Base-by-base conservation (phyloP, 2,888 invertebrate species). In the Hipparchia semele region DNA sequence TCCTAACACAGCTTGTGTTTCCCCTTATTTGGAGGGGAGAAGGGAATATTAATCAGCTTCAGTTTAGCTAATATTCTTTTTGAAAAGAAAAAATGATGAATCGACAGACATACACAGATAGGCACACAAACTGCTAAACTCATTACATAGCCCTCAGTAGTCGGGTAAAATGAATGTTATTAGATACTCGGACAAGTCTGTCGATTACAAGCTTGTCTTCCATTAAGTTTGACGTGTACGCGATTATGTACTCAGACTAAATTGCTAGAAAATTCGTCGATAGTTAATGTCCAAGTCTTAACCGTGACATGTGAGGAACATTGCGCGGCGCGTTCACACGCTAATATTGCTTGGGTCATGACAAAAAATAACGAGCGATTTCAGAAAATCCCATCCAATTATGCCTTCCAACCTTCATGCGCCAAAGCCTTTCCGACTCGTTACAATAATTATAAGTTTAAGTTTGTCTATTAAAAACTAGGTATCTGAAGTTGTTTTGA, bases 201-300 rank as follows among this genome's bases (percentile, higher is more conserved):
- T 51, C 61, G n/a, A 68, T 60, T 51, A 53, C 70, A 13, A 62
- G 56, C 56, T 62, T 54, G 10, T 70, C 90, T 88, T 90, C 91
- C 90, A 92, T 93, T 92, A 90, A 86, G 86, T 90, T 89, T 88
- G 90, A 92, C 89, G 90, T 87, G 89, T 90, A 90, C 90, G 91
- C 91, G 92, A 93, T 94, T 94, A 94, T 92, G 89, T 91, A 87
- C 91, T 92, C 90, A 89, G 88, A 89, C 86, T 87, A 91, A 92
- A 92, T 91, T 91, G 88, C 87, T 90, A 86, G 87, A 88, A 90
- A 89, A 90, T 91, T 90, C 87, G 87, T 87, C 84, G 86, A 87
- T 89, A 89, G 86, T 86, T 90, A 91, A 91, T 85, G 82, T 79
- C 83, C 86, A 84, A 87, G 83, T 84, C 83, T 82, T 84, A 86